Evolutionary conservation across 1,140 invertebrate genomes (phyloP), one percentile per base, ranked within the genome.

Genomic region (Lordiphosa stackelbergi): DNA sequence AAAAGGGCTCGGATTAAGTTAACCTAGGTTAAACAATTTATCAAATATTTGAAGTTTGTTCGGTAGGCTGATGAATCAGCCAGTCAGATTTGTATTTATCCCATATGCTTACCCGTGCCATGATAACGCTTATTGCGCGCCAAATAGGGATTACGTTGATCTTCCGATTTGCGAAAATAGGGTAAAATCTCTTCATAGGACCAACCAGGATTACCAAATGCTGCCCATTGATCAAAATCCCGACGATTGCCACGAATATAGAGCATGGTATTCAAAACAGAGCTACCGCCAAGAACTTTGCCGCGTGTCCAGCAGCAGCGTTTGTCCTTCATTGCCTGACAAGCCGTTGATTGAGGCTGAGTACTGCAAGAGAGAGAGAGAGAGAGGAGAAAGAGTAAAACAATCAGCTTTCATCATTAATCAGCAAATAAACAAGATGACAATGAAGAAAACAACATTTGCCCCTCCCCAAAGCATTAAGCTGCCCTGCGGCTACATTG

Each of bases 191-290:
- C 94, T 41, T 96, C 92, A 86, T 93, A 98, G 1, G 93, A 92
- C 97, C 97, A 99, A 0, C 95, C 95, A 0, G 90, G 89, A 75
- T 97, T 97, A 0, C 97, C 97, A 37, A 95, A 91, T 0, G 90
- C 89, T 35, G 94, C 94, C 97, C 97, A 99, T 47, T 94, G 91
- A 86, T 98, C 95, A 75, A 92, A 99, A 85, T 98, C 97, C 3
- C 92, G 89, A 55, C 92, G 91, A 89, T 98, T 97, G 0, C 97
- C 97, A 54, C 97, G 89, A 5, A 98, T 93, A 85, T 98, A 98
- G 0, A 97, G 91, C 97, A 98, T 95, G 0, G 94, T 95, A 66
- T 96, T 96, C 0, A 96, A 87, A 1, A 95, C 94, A 10, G 92
- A 93, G 0, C 95, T 96, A 0, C 97, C 97, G 0, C 97, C 97